Evolutionary conservation across 2,797 vertebrate species (phyloP).

Genomic region (Catostomus latipinnis): DNA sequence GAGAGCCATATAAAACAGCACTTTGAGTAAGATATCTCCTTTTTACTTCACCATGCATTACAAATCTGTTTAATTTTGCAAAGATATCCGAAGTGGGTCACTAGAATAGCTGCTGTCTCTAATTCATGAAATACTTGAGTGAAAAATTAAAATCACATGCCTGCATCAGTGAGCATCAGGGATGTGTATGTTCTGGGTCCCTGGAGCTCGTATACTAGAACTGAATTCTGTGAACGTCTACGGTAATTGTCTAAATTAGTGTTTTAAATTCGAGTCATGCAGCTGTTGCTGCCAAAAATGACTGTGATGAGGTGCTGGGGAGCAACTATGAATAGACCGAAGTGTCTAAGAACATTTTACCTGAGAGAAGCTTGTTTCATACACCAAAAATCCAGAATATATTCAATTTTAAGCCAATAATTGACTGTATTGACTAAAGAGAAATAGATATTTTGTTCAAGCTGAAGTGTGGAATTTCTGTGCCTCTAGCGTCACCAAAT

Average conservation of each 20-base stretch:
- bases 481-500: no score
- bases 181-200: no score
- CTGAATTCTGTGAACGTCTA: no score
- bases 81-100: not conserved
- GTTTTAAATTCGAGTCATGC: not conserved
- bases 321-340: slow-evolving; percentile 26
- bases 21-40: slow-evolving; percentile 87
- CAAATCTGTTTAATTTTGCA: not conserved
- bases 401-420: no score
- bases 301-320: not conserved
- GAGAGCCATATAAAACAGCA: slow-evolving; percentile 94
- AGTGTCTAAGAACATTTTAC: not conserved
- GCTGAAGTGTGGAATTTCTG: no score
- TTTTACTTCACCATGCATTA: not conserved
- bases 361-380: not conserved
- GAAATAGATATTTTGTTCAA: no score
- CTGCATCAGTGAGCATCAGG: no score
- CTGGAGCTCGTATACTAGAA: no score
- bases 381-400: not conserved
- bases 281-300: not conserved
- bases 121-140: not conserved
- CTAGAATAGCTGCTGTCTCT: not conserved
- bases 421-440: no score
- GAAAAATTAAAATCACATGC: no score
- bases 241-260: no score